Base-by-base conservation (phyloP, 2,888 invertebrate genomes). In the Atethmia centrago region DNA sequence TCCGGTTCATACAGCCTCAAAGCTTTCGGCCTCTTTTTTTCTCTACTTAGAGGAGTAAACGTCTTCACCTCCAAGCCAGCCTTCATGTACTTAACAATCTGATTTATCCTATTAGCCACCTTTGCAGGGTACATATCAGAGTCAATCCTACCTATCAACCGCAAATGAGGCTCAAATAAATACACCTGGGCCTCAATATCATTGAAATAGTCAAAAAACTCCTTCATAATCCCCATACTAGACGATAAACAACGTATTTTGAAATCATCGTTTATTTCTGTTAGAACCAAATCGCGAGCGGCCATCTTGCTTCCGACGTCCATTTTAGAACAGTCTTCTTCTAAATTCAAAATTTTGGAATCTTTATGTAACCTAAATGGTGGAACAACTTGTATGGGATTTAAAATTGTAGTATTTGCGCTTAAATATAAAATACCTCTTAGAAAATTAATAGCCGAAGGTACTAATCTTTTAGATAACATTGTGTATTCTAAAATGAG, bases 1-100 rank as follows among this genome's bases (percentile, higher is more conserved):
- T 98, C 97, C 0, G 99, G 99, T 92, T 99, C 99, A 89, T 98
- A 98, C 66, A 99, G 92, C 87, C 98, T 97, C 83, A 99, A 94
- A 0, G 98, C 97, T 92, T 98, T 98, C 0, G 98, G 98, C 90
- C 97, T 98, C 82, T 97, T 97, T 85, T 97, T 97, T 62, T 97
- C 97, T 76, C 97, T 91, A 19, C 97, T 90, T 73, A 98, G 87
- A 58, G 97, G 97, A 21, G 97, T 95, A 77, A 97, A 94, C 45
- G 97, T 97, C 80, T 97, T 97, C 9, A 97, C 93, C 63, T 94
- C 96, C 71, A 97, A 94, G 21, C 88, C 90, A 63, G 96, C 92
- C 79, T 96, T 94, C 88, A 97, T 95, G 64, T 95, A 94, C 64
- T 95, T 92, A 5, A 93, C 72, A 12, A 97, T 89, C 47, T 92